phyloP scores from a whole-genome alignment of 2,113 vertebrate genomes.

The Spheniscus mendiculus region DNA sequence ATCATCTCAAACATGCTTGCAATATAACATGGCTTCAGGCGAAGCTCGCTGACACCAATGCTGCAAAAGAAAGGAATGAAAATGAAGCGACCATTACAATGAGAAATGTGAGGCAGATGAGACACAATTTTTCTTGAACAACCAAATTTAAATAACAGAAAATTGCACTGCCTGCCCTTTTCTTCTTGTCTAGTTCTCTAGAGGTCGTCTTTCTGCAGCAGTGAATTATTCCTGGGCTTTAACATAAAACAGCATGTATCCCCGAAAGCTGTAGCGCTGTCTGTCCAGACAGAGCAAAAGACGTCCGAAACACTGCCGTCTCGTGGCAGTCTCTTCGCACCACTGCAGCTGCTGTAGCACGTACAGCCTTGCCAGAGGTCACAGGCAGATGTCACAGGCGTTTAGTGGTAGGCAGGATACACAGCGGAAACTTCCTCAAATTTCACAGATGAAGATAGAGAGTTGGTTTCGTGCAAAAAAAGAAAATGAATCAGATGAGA shows the following conservation, averaged over 20 bases:
- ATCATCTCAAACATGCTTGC: background rate
- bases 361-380: background rate
- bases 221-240: background rate
- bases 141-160: background rate
- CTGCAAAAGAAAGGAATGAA: background rate
- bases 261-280: rapidly evolving
- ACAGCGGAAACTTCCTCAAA: background rate
- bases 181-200: background rate
- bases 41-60: background rate
- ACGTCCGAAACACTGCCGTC: background rate
- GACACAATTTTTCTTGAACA: background rate
- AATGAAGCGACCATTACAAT: background rate
- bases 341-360: background rate
- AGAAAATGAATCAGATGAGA: constrained; percentile 12
- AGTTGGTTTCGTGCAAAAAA: background rate
- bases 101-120: background rate
- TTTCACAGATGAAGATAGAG: background rate
- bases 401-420: background rate
- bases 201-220: background rate
- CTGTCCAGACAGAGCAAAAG: background rate
- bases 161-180: background rate
- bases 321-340: background rate
- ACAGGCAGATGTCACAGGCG: background rate
- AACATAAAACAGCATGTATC: background rate
- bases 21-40: background rate